Percentiles rank a stretch among this genome's conserved stretches.
Conservation (phyloP, 2,888 invertebrate genomes). For the Lobophora halterata region DNA sequence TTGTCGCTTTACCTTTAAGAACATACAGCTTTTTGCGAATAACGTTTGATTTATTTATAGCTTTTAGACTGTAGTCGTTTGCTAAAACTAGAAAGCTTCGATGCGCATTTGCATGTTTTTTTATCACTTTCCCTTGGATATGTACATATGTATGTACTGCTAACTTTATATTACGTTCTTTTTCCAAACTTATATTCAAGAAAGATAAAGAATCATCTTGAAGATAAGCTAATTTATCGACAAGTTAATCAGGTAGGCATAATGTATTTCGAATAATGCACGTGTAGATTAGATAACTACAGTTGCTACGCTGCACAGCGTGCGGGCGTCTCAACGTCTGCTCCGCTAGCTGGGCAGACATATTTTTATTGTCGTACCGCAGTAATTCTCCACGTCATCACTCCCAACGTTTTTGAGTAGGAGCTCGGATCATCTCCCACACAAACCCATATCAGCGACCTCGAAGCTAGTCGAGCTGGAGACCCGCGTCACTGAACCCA, state of each 20-base stretch:
- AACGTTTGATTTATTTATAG: background rate
- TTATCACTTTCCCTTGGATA: background rate
- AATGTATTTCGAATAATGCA: conserved; percentile 17
- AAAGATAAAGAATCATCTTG: too few species aligned
- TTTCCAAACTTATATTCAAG: too few species aligned
- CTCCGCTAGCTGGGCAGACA: conserved; percentile 25
- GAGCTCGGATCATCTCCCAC: conserved; percentile 16
- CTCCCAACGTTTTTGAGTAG: conserved; percentile 3
- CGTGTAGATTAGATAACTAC: conserved; percentile 11
- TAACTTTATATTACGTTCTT: too few species aligned
- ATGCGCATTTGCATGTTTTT: background rate
- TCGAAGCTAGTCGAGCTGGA: conserved; percentile 12
- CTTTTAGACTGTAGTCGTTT: background rate
- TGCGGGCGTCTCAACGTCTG: conserved; percentile 30
- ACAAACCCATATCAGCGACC: conserved; percentile 9
- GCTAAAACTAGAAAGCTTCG: conserved; percentile 3
- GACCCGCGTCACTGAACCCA: conserved; percentile 57
- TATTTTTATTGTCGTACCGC: conserved; percentile 25
- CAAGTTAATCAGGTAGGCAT: too few species aligned
- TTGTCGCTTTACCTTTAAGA: background rate
- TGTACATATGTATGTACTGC: too few species aligned
- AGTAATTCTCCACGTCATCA: conserved; percentile 21
- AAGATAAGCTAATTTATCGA: too few species aligned
- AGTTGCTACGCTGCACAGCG: conserved; percentile 8
- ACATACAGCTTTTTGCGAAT: background rate